Base-by-base conservation (phyloP, 2,113 vertebrate genomes). In the Perognathus longimembris region DNA sequence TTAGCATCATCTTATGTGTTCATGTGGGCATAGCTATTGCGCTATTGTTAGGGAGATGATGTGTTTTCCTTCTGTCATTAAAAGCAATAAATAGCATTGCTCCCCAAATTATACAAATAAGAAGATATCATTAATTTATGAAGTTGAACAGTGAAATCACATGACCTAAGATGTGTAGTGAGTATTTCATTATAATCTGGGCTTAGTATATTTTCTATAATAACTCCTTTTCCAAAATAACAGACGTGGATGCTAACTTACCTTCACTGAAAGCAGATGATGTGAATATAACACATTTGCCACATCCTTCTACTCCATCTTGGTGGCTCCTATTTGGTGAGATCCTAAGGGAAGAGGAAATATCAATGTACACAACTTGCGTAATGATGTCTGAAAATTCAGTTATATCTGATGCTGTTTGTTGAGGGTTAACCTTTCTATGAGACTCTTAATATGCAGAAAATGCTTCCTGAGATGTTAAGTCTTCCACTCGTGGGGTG, bases 31-130 rank as follows among this genome's bases (percentile, higher is more conserved):
- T n/a, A n/a, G n/a, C n/a, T n/a, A n/a, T n/a, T n/a, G n/a, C n/a
- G n/a, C n/a, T n/a, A n/a, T n/a, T n/a, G 34, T 45, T 92, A 30
- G 36, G 74, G 30, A 96, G 77, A 95, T 85, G 83, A 89, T 89
- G 89, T 88, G 63, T 94, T 95, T 92, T 83, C 71, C 80, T 64
- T 67, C 74, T 75, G 73, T 76, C 90, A 94, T 95, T 83, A 96
- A 90, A 95, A 59, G 21, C 85, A 92, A 89, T 93, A 96, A 95
- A 96, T 87, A 95, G 45, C 26, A 83, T 90, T 8, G 15, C 32
- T 92, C 71, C 90, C 83, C 86, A 87, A 40, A 90, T 91, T 81
- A 89, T 75, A 90, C 38, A 95, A 95, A 95, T 93, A 83, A 94
- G 26, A 24, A 90, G 15, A 40, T 32, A 90, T 90, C 11, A 78